Evolutionary conservation across 92 coral and sea anemone species (phyloP), one percentile per base, ranked within the genome.

Genomic region (Umimayanthus kanabou): DNA sequence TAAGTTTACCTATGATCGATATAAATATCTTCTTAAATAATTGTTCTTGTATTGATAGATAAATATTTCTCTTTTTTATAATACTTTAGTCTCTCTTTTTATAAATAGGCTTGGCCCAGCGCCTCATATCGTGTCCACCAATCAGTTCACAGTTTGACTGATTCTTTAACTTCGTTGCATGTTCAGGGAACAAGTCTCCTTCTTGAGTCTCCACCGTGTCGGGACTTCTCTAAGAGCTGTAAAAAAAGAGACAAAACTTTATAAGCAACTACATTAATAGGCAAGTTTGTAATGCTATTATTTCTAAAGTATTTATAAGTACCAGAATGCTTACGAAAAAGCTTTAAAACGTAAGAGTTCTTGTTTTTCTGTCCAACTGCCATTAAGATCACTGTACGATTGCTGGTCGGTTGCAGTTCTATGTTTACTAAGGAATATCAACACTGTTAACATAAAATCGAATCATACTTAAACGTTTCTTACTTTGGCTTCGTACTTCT

Each of bases 401-500:
- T 53, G 0, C 58, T 23, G 6, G 7, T n/a, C n/a, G n/a, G n/a
- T 22, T 2, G n/a, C 69, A 61, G 69, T 61, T 22, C 23, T 61
- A 22, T 20, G 26, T 61, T 61, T 61, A 5, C n/a, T 4, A 20
- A 61, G 26, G 69, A 57, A 15, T 57, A 15, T 1, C 5, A 1
- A 57, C 69, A 18, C 2, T 61, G 8, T 61, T 4, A 4, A 5
- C 69, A 61, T 1, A 61, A 61, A 47, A 7, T 45, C 8, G 1
- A 61, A 61, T 61, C 69, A 5, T 61, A 61, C 2, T 61, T 0
- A 5, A 57, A 33, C 2, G 18, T 66, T 66, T 67, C 76, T 82
- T 43, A 82, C 86, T 55, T 66, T 82, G 86, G 20, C n/a, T 82
- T 82, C 64, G 86, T 82, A 82, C 49, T 82, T 82, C 76, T 82